Evolutionary conservation across 2,888 invertebrate genomes (phyloP).

Genomic region (Oscheius onirici): DNA sequence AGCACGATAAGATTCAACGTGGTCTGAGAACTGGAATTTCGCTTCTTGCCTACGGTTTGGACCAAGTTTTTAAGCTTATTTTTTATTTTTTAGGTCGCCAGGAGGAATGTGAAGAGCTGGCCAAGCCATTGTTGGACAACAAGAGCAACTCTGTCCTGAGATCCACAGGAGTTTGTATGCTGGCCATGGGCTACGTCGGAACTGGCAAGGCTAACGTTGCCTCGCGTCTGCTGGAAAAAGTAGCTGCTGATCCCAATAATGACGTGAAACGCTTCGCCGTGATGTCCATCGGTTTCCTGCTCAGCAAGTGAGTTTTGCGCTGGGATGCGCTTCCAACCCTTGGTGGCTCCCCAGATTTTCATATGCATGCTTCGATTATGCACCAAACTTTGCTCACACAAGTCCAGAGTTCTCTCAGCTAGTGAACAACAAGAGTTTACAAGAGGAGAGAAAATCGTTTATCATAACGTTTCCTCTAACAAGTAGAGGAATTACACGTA

Average conservation of each 20-base stretch:
- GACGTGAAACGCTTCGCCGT: slow-evolving; percentile 98
- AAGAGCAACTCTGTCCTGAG: slow-evolving; percentile 68
- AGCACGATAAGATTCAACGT: slow-evolving; percentile 96
- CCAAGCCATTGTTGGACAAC: slow-evolving; percentile 80
- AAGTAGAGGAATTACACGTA: slow-evolving; percentile 24
- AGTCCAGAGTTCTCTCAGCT: background rate
- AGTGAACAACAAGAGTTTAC: background rate
- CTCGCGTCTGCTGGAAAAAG: slow-evolving; percentile 80
- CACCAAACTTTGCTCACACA: slow-evolving; percentile 8
- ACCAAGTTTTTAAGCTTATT: background rate
- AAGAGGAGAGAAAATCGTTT: background rate
- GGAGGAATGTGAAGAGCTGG: slow-evolving; percentile 93
- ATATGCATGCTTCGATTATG: slow-evolving; percentile 31
- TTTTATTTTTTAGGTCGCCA: slow-evolving; percentile 79
- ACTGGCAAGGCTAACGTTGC: slow-evolving; percentile 97
- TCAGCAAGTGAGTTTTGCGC: slow-evolving; percentile 80
- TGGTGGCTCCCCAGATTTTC: slow-evolving; percentile 7
- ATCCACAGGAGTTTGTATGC: slow-evolving; percentile 94
- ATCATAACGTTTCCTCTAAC: slow-evolving; percentile 1
- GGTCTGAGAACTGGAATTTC: slow-evolving; percentile 93
- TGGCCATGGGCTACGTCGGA: slow-evolving; percentile 84
- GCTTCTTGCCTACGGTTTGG: slow-evolving; percentile 54
- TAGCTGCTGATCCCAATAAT: slow-evolving; percentile 94
- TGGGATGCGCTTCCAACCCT: slow-evolving; percentile 1
- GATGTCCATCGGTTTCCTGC: slow-evolving; percentile 94